phyloP scores from a whole-genome alignment of 2,888 invertebrate species.

The Polydrusus tereticollis region DNA sequence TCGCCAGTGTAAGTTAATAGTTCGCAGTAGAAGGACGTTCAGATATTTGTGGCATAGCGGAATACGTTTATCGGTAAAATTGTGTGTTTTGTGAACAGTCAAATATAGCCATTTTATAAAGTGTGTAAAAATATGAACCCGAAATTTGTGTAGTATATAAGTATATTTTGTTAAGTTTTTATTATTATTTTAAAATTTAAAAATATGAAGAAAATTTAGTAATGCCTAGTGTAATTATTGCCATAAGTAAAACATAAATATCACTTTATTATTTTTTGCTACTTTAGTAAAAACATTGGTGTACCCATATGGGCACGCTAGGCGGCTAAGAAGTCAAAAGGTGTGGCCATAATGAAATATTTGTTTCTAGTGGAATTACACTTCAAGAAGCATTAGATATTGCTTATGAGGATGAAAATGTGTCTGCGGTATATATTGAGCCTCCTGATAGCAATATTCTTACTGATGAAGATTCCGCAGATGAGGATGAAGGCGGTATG shows the following conservation, averaged over 20 bases:
- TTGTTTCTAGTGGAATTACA: neutral
- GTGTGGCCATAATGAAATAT: neutral
- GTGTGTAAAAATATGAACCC: neutral
- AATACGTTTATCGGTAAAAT: neutral
- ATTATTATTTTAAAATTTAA: neutral
- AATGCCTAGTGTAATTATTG: neutral
- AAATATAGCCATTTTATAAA: neutral
- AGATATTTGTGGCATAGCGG: neutral
- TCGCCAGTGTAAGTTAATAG: neutral
- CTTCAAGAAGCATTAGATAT: neutral
- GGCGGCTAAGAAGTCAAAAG: neutral
- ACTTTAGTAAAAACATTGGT: neutral
- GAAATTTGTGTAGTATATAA: too few species aligned
- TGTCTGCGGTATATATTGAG: neutral
- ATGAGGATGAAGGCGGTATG: too few species aligned
- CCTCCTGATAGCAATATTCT: too few species aligned
- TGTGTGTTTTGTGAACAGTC: neutral
- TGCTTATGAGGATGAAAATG: neutral
- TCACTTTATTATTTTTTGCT: too few species aligned
- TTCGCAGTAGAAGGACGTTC: neutral
- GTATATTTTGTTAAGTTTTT: neutral
- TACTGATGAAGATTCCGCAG: too few species aligned
- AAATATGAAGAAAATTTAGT: neutral
- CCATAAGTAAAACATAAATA: neutral
- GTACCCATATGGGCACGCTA: neutral